Base-by-base conservation (phyloP, 2,113 vertebrate genomes). In the Pelmatolapia mariae region DNA sequence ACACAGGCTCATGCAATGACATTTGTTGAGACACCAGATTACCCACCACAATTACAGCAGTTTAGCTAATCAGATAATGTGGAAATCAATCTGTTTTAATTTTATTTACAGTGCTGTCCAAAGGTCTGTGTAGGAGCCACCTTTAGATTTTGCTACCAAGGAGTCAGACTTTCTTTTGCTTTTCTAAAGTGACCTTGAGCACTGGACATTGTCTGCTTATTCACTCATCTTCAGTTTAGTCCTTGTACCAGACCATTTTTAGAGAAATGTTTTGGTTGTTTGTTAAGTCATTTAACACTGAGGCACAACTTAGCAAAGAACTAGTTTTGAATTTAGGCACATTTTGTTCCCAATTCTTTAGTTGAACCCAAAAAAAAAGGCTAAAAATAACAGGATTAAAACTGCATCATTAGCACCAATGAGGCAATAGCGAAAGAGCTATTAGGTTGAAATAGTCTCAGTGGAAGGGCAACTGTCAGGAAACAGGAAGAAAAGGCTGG, bases 231-330 rank as follows among this genome's bases (percentile, higher is more conserved):
- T 63, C 10, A 36, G 31, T 63, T 63, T 63, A 2, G 18, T 36
- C 59, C 10, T 36, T 12, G 0, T 1, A 36, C 59, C 31, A n/a
- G 10, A 36, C 31, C 0, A 0, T 63, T 63, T 63, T 63, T 12
- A 63, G 59, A n/a, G 31, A 66, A 66, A n/a, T 66, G 3, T 66
- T 66, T n/a, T 66, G 4, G 31, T 66, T 66, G 6, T 36, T 63
- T 63, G 59, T 61, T 63, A 59, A 59, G 59, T 36, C 16, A 36
- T 19, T 63, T 63, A 36, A 66, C 31, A 5, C 61, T 36, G 61
- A 66, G 61, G 31, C 18, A n/a, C 18, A 66, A 36, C 31, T 66
- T 36, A 1, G 61, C 6, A n/a, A 66, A n/a, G 18, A 66, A 36
- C 2, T 10, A 1, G 36, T 66, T 66, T 66, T 36, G 31, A 63